These are phyloP conservation scores for Hemithea aestivaria DNA, from an alignment of 2,888 invertebrate genomes.

Conservation along the genomic window DNA sequence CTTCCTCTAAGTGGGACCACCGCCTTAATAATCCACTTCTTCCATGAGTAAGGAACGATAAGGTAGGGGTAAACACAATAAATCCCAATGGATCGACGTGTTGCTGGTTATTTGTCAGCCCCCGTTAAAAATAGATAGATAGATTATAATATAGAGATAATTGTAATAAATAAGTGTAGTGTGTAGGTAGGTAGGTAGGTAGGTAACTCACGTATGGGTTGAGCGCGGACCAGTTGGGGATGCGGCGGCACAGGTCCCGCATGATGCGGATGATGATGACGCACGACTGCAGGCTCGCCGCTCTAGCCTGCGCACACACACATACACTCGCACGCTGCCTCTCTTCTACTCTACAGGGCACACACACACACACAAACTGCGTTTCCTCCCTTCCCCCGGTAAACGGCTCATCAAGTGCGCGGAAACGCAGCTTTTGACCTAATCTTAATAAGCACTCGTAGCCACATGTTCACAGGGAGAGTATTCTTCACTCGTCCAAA, in stretches of 20 bases:
- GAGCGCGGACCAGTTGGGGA: conserved; percentile 96
- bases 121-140: too few relatives aligned
- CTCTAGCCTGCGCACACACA: conserved; percentile 88
- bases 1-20: too few relatives aligned
- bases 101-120: too few relatives aligned
- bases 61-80: too few relatives aligned
- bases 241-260: conserved; percentile 95
- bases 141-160: too few relatives aligned
- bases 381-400: conserved; percentile 53
- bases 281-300: conserved; percentile 96
- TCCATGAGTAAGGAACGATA: too few relatives aligned
- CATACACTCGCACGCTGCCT: not conserved
- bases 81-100: too few relatives aligned
- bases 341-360: conserved; percentile 8
- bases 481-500: conserved; percentile 30
- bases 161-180: too few relatives aligned
- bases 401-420: conserved; percentile 56
- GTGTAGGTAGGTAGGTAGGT: too few relatives aligned
- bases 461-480: conserved; percentile 76
- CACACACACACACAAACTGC: conserved; percentile 49
- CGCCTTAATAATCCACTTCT: too few relatives aligned
- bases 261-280: conserved; percentile 97
- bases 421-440: conserved; percentile 62
- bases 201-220: conserved; percentile 96
- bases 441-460: conserved; percentile 60